Base-by-base conservation (phyloP, 2,113 vertebrate genomes). In the Tachycineta bicolor region DNA sequence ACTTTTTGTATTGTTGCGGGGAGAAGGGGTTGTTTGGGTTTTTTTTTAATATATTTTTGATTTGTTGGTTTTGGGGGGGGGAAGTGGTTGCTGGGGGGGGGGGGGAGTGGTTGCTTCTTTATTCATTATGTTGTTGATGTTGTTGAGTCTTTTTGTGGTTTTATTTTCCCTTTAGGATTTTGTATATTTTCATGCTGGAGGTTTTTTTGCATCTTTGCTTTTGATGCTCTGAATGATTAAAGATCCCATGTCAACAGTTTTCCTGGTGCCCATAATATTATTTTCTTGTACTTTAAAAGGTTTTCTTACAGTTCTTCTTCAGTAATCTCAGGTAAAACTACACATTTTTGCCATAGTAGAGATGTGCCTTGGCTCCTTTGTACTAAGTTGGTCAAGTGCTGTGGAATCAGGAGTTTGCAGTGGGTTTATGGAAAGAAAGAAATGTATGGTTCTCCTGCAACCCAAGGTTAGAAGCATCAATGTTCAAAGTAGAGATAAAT, bases 21-120 rank as follows among this genome's bases (percentile, higher is more conserved):
- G 2, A 14, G 7, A 1, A 19, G 2, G 2, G 19, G 2, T n/a
- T 34, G 31, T 33, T 62, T 41, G 4, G 11, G 4, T 33, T 33
- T 68, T 33, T 33, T 76, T 3, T 2, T 4, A 5, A 37, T 37
- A 10, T 63, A n/a, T 25, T 17, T 63, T 50, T 37, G 11, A 26
- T 50, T 80, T 49, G 7, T 47, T 63, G 9, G 0, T 43, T 47
- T 34, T n/a, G 63, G 14, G 2, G 6, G 12, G 19, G 19, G 23
- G 9, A 9, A 8, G 2, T 1, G 25, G 7, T 31, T 75, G 16
- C 11, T 60, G 2, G 6, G 12, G 19, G 23, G 19, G 2, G 6
- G 12, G 19, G 23, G 9, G 37, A 8, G 2, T 1, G 25, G 7
- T 31, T 75, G 16, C 11, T 60, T 58, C 4, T 24, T n/a, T 60